Percentiles rank a stretch among this genome's conserved stretches.
These are phyloP conservation scores for Tympanoctomys barrerae DNA, from an alignment of 2,797 vertebrate species.

Conservation along the genomic window DNA sequence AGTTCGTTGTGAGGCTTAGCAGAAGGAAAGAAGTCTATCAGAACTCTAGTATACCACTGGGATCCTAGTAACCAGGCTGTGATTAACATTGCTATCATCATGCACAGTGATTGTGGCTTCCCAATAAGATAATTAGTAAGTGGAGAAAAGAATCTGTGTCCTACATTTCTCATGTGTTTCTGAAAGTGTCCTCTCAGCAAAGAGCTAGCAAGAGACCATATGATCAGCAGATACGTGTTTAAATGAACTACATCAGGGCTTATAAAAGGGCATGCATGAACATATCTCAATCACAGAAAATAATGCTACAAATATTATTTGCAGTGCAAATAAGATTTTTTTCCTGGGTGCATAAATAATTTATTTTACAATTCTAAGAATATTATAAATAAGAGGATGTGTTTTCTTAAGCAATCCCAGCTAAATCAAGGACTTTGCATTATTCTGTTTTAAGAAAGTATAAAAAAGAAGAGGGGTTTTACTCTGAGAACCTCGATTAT, in stretches of 20 bases:
- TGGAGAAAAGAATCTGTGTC: background rate
- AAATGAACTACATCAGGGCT: background rate
- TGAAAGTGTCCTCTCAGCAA: background rate
- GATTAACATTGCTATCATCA: background rate
- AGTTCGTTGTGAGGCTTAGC: background rate
- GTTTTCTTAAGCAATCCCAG: slow-evolving; percentile 4
- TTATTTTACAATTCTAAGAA: background rate
- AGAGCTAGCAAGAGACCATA: background rate
- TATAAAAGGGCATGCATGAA: background rate
- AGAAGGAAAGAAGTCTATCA: background rate
- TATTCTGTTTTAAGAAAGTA: slow-evolving; percentile 52
- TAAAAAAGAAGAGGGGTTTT: slow-evolving; percentile 34
- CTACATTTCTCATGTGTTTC: slow-evolving; percentile 23
- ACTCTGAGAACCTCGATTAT: background rate
- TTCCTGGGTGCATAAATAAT: background rate
- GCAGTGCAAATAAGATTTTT: slow-evolving; percentile 3
- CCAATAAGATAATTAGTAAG: background rate
- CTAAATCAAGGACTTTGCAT: slow-evolving; percentile 35
- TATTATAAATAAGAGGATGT: background rate
- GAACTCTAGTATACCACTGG: background rate
- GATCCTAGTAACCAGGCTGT: background rate
- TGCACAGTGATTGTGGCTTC: background rate
- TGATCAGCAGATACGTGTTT: background rate
- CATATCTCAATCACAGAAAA: background rate
- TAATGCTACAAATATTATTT: background rate